A percentile compares a stretch with the other conserved stretches of the same genome.
Evolutionary conservation across 23 tunicate genomes (phyloP).

Genomic region (Phallusia fumigata): DNA sequence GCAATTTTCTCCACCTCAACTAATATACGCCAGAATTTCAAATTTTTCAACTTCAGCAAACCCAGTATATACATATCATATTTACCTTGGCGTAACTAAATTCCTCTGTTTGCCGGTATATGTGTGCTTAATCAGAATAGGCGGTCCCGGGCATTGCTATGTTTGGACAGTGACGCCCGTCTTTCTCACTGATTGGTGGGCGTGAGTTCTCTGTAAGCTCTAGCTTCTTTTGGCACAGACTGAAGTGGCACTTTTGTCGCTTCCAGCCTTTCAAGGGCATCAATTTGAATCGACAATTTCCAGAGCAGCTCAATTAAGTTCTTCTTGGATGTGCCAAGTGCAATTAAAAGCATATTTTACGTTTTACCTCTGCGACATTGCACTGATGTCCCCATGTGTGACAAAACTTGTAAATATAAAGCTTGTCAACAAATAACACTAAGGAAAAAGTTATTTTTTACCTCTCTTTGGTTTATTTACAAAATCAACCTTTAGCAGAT

Average conservation of each 20-base stretch:
- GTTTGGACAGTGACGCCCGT: slow-evolving; percentile 7
- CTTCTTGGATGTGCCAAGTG: not conserved
- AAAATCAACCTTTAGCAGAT: too few relatives aligned
- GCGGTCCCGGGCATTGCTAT: not conserved
- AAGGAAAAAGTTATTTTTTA: too few relatives aligned
- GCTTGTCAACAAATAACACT: too few relatives aligned
- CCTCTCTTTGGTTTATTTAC: too few relatives aligned
- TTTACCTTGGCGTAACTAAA: not conserved
- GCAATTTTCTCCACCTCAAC: too few relatives aligned
- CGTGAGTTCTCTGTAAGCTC: not conserved
- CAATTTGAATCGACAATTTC: not conserved
- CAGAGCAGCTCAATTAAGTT: not conserved
- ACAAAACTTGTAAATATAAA: too few relatives aligned
- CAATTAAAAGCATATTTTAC: not conserved
- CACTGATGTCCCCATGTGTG: too few relatives aligned
- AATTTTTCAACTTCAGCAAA: too few relatives aligned
- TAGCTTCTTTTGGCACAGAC: not conserved
- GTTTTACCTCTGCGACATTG: not conserved
- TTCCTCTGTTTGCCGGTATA: not conserved
- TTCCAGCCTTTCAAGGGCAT: slow-evolving; percentile 3
- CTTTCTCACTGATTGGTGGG: slow-evolving; percentile 7
- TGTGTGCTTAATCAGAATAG: not conserved
- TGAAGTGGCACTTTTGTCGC: slow-evolving; percentile 12
- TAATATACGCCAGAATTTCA: too few relatives aligned
- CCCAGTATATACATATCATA: too few relatives aligned